Base-by-base conservation (phyloP, 2,888 invertebrate species). In the Sinotaia quadrata region DNA sequence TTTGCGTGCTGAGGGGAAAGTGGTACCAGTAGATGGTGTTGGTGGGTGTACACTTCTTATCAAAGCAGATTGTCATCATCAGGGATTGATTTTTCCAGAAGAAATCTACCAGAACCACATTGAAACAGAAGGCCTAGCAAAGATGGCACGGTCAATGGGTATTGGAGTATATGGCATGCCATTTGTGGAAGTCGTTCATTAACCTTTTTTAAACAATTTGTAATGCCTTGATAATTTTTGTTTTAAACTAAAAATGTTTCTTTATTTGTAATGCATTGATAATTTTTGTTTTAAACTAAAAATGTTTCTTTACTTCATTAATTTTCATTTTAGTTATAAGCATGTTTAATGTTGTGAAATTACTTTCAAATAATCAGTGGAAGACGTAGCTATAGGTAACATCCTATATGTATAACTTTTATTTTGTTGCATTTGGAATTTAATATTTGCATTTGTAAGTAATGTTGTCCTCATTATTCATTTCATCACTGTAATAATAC, bases 71-170 rank as follows among this genome's bases (percentile, higher is more conserved):
- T 79, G 78, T 51, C 86, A 86, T 65, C 70, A 75, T 41, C 75
- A 80, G 12, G 86, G 86, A 2, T 75, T 85, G 4, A 69, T 75
- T 8, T 86, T 86, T 71, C 85, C 86, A 2, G 79, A 84, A 27
- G 76, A 75, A 15, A 36, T 83, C 0, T 81, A 77, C 59, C 73
- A 81, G 3, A 76, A 84, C 62, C 85, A 84, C 63, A 82, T 86
- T 4, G 86, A 86, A 69, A 86, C 85, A 15, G 86, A 86, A 54
- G 86, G 85, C 0, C 67, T 86, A 27, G 83, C 83, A 3, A 85
- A 85, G 71, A 78, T 85, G 80, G 86, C 86, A 0, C 73, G 72
- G 44, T 63, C 71, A 18, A 82, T 85, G 81, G 80, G 81, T 4
- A 80, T 72, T 57, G 71, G 74, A 36, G 78, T 84, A 2, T 81